Base-by-base conservation (phyloP, 2,797 vertebrate genomes). In the Mallotus villosus region DNA sequence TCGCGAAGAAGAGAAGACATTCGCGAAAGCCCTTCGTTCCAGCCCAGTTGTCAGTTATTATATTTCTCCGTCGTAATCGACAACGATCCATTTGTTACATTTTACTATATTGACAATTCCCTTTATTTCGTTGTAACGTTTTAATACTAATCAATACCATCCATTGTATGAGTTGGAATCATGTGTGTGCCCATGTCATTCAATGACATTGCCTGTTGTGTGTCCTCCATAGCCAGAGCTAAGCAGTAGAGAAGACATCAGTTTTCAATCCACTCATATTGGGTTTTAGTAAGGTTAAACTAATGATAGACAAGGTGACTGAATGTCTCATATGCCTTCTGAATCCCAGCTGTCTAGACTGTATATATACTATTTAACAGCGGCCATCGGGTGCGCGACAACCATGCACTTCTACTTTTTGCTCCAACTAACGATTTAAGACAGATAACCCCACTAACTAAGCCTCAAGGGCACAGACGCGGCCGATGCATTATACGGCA, bases 391-490 rank as follows among this genome's bases (percentile, higher is more conserved):
- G 32, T 71, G 68, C 77, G 34, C 37, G 58, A 76, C 74, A 66
- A 9, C 12, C 21, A 22, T 19, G 37, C 41, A 78, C 75, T 73
- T 77, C 74, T 77, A 68, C 77, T 70, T 75, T 67, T 76, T 63
- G 74, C 81, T 14, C 76, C 72, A 78, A 84, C 84, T 82, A 85
- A 88, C 78, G 81, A 83, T 81, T 76, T 69, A 82, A 85, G 86
- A 85, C 83, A 82, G 72, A 87, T 82, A 88, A 82, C 87, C 88
- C 87, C 85, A 82, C 80, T 86, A 89, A 88, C 85, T 85, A 71
- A 79, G 79, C 86, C 88, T 92, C 90, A 91, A 93, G 92, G 91
- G 87, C 91, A 88, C 71, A 80, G 72, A 77, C 72, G 75, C 78
- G 49, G 61, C 71, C 61, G 74, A 84, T 37, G 77, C 78, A 89